Conservation (phyloP, 1,140 invertebrate species). For the Sipha flava region DNA sequence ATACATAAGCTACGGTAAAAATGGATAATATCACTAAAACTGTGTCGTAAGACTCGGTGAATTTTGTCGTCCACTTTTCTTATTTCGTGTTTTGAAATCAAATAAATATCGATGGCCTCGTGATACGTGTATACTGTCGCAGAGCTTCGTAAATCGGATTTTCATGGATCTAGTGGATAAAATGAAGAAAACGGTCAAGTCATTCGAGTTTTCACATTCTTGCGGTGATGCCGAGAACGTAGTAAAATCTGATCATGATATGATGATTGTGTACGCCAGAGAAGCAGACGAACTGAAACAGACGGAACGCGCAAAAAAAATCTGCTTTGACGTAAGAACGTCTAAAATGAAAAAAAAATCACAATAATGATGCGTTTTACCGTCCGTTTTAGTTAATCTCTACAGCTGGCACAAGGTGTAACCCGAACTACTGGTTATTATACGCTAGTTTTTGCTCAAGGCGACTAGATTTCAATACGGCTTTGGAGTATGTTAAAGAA, state of each 20-base stretch:
- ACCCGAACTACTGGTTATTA: conserved; percentile 28
- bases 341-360: neutral
- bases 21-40: too few species aligned
- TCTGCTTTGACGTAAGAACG: neutral
- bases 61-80: too few species aligned
- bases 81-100: too few species aligned
- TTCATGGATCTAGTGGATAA: neutral
- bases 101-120: too few species aligned
- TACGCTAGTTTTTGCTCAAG: conserved; percentile 21
- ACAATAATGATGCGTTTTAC: neutral
- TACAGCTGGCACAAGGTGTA: neutral
- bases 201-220: neutral
- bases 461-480: conserved; percentile 29
- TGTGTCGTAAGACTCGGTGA: too few species aligned
- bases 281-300: neutral
- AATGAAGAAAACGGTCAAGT: neutral
- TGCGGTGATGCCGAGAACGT: neutral
- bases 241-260: neutral
- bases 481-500: conserved; percentile 26
- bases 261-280: neutral
- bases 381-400: conserved; percentile 13
- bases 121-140: neutral
- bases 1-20: too few species aligned
- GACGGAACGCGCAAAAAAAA: neutral
- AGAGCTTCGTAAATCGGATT: conserved; percentile 22